Percentiles rank a stretch among this genome's conserved stretches.
phyloP scores from a whole-genome alignment of 2,888 invertebrate genomes.

The Aphidius colemani region DNA sequence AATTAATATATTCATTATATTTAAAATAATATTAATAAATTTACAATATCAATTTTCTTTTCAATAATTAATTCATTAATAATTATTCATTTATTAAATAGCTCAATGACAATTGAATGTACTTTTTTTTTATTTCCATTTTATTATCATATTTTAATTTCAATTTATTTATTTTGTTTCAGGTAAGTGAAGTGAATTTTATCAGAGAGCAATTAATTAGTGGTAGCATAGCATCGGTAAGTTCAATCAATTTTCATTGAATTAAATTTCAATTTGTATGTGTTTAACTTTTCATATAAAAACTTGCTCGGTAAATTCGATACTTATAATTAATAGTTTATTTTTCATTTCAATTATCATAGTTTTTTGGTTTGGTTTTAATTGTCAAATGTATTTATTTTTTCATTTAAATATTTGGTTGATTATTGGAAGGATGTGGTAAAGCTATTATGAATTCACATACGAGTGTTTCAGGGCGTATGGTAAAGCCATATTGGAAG shows the following conservation, averaged over 20 bases:
- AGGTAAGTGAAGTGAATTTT: conserved; percentile 16
- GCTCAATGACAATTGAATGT: background rate
- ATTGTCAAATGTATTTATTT: background rate
- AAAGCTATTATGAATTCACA: conserved; percentile 26
- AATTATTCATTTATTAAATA: no score
- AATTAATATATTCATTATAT: conserved; percentile 12
- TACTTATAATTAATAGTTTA: background rate
- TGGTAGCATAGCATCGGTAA: conserved; percentile 10
- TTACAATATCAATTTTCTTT: background rate
- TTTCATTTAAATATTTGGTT: conserved; percentile 15
- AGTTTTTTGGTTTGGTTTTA: background rate
- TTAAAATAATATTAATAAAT: background rate
- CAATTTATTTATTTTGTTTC: conserved; percentile 8
- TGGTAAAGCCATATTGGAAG: conserved; percentile 35
- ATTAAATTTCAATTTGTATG: conserved; percentile 14
- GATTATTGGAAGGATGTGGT: conserved; percentile 26
- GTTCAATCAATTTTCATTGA: conserved; percentile 12
- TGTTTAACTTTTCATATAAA: conserved; percentile 9
- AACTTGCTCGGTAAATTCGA: background rate
- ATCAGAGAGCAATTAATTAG: conserved; percentile 13
- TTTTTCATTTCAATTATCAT: background rate
- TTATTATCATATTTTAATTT: conserved; percentile 9
- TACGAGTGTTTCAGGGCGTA: conserved; percentile 18
- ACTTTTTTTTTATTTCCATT: conserved; percentile 1
- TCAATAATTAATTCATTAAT: no score